Base-by-base conservation (phyloP, 2,797 vertebrate species). In the Phataginus tricuspis region DNA sequence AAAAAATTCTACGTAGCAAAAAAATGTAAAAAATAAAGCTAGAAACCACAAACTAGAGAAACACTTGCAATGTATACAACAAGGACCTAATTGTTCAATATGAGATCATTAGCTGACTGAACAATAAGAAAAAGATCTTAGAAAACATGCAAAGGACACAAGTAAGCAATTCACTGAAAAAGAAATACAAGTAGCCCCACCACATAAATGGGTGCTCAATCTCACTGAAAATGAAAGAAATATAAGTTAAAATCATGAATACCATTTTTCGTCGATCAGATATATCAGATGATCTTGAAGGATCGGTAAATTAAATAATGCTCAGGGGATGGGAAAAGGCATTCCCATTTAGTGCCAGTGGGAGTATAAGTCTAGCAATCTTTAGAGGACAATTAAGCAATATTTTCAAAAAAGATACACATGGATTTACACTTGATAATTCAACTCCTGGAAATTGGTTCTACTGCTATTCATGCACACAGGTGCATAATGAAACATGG, bases 211-310 rank as follows among this genome's bases (percentile, higher is more conserved):
- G 8, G 74, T 37, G 31, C 31, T 45, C 3, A 53, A 25, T 57
- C 19, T 94, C 57, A 74, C 3, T 82, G 45, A 31, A 89, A 89
- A 83, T 83, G 39, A 42, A 83, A 49, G 27, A 75, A 68, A 69
- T 77, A 68, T 39, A 83, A 94, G 10, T 85, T 78, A 84, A 84
- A 94, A 77, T 90, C 64, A 84, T 21, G 19, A 69, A 82, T 34
- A 64, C 13, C 13, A 74, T 42, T 75, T 37, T 55, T 63, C 6
- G 66, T 45, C 59, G 66, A 37, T 31, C 16, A 31, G 42, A 59
- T 49, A 25, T 27, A 37, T 59, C 72, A 51, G 63, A 37, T 25
- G 27, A 9, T 11, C 19, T 49, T 63, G 29, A 9, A 57, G 64
- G 49, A 66, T 82, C 37, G 37, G 2, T 66, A 64, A 88, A n/a